Base-by-base conservation (phyloP, 64 coral and sea anemone species). In the Actinia equina region DNA sequence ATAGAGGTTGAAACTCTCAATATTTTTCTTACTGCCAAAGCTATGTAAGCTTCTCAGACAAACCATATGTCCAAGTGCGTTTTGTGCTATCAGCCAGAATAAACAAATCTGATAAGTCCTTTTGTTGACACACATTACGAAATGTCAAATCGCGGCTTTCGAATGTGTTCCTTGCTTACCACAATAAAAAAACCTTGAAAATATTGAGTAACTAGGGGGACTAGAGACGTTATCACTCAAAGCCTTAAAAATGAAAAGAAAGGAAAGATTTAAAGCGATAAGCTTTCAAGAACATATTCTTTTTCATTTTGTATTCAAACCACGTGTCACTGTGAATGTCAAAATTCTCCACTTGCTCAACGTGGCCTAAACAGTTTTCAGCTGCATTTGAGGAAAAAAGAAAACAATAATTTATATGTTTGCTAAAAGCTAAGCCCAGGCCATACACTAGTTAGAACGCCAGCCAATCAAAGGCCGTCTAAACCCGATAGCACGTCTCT, bases 361-460 rank as follows among this genome's bases (percentile, higher is more conserved):
- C 78, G 78, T 81, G 78, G 43, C 49, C 78, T 52, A 81, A 81
- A 81, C 78, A 81, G 78, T 85, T 85, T 85, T 85, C 83, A 85
- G 83, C 83, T 85, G 83, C 83, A 85, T 85, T 85, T 85, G 26
- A 5, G 43, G 54, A 62, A 27, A 13, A 41, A 85, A 61, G 83
- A 97, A 97, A 97, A 97, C 94, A 97, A 93, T 92, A 93, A 93
- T 93, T 71, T 65, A 84, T 81, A 93, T 96, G 94, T 97, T 97
- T 97, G 89, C 94, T 77, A 88, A 89, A 84, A 97, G 85, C 92
- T 89, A 97, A 93, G 89, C 71, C 82, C 63, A 83, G 80, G 82
- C 89, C 89, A 93, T 90, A 88, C 84, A 85, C 71, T 90, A 60
- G 43, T 87, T 87, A 57, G 25, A 37, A 63, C 17, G 52, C 57